phyloP scores from a whole-genome alignment of 2,888 invertebrate species.

The Leptura quadrifasciata region DNA sequence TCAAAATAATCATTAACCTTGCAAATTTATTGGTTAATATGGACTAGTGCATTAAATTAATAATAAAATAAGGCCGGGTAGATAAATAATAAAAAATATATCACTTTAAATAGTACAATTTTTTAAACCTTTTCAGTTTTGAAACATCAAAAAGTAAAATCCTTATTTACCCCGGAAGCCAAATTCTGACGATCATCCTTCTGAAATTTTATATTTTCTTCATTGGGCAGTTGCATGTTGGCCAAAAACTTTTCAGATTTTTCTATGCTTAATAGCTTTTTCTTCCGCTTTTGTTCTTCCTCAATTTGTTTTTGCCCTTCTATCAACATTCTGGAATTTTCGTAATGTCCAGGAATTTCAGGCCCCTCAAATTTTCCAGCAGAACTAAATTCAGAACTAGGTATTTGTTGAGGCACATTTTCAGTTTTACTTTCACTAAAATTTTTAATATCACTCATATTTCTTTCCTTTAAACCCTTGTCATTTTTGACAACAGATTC shows the following conservation, averaged over 20 bases:
- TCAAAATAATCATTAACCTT: no score
- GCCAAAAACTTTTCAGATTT: slow-evolving; percentile 39
- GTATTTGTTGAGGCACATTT: slow-evolving; percentile 20
- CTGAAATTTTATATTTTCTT: neutral
- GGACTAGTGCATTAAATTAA: no score
- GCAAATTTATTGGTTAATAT: no score
- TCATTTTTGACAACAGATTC: slow-evolving; percentile 35
- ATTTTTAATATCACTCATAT: slow-evolving; percentile 58
- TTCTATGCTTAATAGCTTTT: slow-evolving; percentile 13
- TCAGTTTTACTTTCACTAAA: slow-evolving; percentile 51
- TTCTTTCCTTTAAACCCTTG: slow-evolving; percentile 39
- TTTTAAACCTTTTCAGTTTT: neutral
- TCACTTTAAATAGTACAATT: slow-evolving; percentile 7
- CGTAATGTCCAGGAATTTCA: neutral
- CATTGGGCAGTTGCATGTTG: neutral
- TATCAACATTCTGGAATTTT: neutral
- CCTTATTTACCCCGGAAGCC: slow-evolving; percentile 38
- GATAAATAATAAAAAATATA: neutral
- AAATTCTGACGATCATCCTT: slow-evolving; percentile 35
- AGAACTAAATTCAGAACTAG: slow-evolving; percentile 8
- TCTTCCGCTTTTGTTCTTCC: neutral
- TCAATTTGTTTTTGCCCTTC: slow-evolving; percentile 11
- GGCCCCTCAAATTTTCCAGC: neutral
- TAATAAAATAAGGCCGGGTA: neutral
- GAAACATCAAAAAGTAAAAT: neutral